Conservation (phyloP, 2,888 invertebrate genomes). For the Hirtodrosophila cameraria region DNA sequence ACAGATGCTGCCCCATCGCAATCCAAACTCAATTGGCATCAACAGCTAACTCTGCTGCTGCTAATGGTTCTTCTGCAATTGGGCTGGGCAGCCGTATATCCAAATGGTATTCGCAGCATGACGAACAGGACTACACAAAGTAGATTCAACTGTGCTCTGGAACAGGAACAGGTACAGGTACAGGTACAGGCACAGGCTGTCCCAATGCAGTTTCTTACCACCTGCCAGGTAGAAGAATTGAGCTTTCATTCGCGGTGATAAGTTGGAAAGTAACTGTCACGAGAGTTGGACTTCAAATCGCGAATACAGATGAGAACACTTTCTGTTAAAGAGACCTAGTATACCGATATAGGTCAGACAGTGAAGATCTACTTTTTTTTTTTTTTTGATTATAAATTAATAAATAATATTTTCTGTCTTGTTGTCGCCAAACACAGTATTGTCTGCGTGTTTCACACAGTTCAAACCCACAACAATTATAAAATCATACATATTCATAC, state of each 20-base stretch:
- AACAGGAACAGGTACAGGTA: not conserved
- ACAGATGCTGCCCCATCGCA: conserved; percentile 49
- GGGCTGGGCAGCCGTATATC: conserved; percentile 30
- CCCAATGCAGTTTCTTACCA: no score
- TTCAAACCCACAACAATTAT: no score
- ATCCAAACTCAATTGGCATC: conserved; percentile 28
- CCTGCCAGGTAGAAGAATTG: not conserved
- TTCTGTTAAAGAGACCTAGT: not conserved
- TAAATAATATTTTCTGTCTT: no score
- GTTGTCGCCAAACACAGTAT: no score
- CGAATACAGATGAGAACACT: not conserved
- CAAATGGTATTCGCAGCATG: not conserved
- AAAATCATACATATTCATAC: no score
- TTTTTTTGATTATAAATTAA: no score
- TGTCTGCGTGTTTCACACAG: not conserved
- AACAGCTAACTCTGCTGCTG: conserved; percentile 32
- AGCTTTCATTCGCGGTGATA: conserved; percentile 46
- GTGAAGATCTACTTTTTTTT: not conserved
- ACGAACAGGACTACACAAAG: conserved; percentile 10
- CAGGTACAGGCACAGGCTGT: not conserved
- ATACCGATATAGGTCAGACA: not conserved
- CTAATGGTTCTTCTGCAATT: conserved; percentile 44
- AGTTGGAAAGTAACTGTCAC: conserved; percentile 18
- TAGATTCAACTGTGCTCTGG: conserved; percentile 3
- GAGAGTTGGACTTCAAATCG: conserved; percentile 45